Percentiles rank a stretch among this genome's conserved stretches.
Evolutionary conservation across 35 echinoderm and acorn worm species (phyloP).

Genomic region (Amphiura filiformis): DNA sequence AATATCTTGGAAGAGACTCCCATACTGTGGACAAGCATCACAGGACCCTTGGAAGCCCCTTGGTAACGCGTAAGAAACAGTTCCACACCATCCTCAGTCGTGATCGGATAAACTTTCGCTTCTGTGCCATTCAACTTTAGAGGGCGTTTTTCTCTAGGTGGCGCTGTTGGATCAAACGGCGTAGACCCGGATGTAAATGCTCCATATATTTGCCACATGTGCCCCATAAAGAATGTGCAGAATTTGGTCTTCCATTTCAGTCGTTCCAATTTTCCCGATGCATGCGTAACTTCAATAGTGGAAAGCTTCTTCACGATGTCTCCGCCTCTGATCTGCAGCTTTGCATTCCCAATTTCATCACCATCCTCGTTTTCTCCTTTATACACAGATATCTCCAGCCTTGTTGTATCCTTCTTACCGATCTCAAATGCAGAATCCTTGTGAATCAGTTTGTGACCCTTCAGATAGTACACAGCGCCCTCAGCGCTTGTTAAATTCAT

Average conservation of each 20-base stretch:
- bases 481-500: slow-evolving; percentile 42
- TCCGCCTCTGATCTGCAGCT: slow-evolving; percentile 31
- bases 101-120: slow-evolving; percentile 38
- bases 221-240: slow-evolving; percentile 46
- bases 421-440: slow-evolving; percentile 59
- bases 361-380: not conserved
- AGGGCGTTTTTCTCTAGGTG: slow-evolving; percentile 55
- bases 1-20: slow-evolving; percentile 56
- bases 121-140: slow-evolving; percentile 35
- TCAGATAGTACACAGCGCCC: slow-evolving; percentile 26
- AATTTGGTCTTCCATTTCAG: slow-evolving; percentile 54
- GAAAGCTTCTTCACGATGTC: slow-evolving; percentile 41
- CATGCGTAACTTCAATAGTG: slow-evolving; percentile 49
- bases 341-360: slow-evolving; percentile 29
- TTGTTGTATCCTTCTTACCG: slow-evolving; percentile 41
- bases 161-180: slow-evolving; percentile 33
- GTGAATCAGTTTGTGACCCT: slow-evolving; percentile 40
- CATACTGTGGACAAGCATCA: slow-evolving; percentile 60
- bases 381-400: slow-evolving; percentile 17
- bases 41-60: slow-evolving; percentile 60
- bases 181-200: slow-evolving; percentile 32
- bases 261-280: slow-evolving; percentile 8
- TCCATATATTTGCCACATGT: slow-evolving; percentile 47
- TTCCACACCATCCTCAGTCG: slow-evolving; percentile 51
- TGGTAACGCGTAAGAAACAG: slow-evolving; percentile 46